A percentile compares a stretch with the other conserved stretches of the same genome.
phyloP scores from a whole-genome alignment of 2,113 vertebrate genomes.

The Embiotoca jacksoni region DNA sequence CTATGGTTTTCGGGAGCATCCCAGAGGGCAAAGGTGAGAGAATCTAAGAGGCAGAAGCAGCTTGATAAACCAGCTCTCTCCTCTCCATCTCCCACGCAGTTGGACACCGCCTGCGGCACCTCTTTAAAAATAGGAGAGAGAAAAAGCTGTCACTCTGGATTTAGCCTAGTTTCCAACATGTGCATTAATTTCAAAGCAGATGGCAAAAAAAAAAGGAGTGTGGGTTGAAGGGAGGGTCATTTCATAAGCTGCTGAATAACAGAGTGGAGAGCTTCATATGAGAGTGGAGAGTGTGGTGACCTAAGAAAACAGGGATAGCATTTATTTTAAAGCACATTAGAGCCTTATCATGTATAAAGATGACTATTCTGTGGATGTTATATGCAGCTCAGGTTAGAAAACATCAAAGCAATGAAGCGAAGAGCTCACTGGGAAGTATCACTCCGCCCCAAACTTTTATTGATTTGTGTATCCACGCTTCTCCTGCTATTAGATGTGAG shows the following conservation, averaged over 20 bases:
- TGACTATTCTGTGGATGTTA: slow-evolving; percentile 4
- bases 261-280: slow-evolving; percentile 53
- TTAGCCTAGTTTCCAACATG: slow-evolving; percentile 83
- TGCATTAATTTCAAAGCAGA: slow-evolving; percentile 85
- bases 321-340: slow-evolving; percentile 58
- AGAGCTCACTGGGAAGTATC: slow-evolving; percentile 9
- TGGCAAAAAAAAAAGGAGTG: slow-evolving; percentile 62
- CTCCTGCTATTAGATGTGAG: neutral
- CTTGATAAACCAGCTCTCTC: slow-evolving; percentile 51
- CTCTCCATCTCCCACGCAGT: slow-evolving; percentile 59
- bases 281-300: slow-evolving; percentile 26
- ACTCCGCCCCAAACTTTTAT: slow-evolving; percentile 37
- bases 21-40: slow-evolving; percentile 56
- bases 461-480: neutral
- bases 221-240: slow-evolving; percentile 53
- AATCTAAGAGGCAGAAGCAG: slow-evolving; percentile 50
- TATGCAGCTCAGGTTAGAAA: slow-evolving; percentile 8
- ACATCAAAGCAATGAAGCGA: neutral
- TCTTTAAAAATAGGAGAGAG: slow-evolving; percentile 74
- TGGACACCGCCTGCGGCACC: slow-evolving; percentile 67
- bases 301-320: slow-evolving; percentile 32
- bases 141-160: slow-evolving; percentile 80
- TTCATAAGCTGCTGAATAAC: slow-evolving; percentile 72
- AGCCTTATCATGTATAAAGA: slow-evolving; percentile 39
- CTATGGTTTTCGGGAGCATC: slow-evolving; percentile 34